phyloP scores from a whole-genome alignment of 2,797 vertebrate species.

The Cyclopterus lumpus region DNA sequence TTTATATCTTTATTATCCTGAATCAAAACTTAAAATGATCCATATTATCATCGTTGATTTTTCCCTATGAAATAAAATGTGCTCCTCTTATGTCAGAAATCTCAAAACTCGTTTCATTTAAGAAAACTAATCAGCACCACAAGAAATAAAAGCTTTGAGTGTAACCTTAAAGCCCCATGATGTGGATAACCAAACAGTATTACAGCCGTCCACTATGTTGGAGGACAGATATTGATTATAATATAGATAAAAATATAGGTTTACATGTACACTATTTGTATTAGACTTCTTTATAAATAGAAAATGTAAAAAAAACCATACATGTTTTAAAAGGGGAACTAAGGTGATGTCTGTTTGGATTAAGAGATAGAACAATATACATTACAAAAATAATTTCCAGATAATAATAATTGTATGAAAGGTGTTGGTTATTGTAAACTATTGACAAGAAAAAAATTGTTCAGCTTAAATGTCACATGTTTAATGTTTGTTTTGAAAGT shows the following conservation, averaged over 20 bases:
- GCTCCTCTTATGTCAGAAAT: background rate
- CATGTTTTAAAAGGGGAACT: background rate
- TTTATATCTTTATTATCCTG: background rate
- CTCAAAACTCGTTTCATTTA: background rate
- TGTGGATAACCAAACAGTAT: background rate
- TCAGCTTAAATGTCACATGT: background rate
- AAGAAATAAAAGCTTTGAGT: background rate
- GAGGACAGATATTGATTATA: background rate
- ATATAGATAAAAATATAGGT: background rate
- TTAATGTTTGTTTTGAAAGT: background rate
- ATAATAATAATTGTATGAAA: too few relatives aligned
- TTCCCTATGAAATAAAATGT: background rate
- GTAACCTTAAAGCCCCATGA: background rate
- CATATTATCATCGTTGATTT: background rate
- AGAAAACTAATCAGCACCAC: background rate
- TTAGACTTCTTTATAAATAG: background rate
- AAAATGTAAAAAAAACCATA: background rate
- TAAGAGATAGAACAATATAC: background rate
- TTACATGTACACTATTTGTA: background rate
- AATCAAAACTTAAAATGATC: too few relatives aligned
- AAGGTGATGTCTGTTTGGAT: background rate
- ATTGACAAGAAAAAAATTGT: background rate
- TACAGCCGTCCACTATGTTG: background rate
- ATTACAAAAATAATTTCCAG: background rate
- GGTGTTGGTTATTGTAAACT: background rate